Evolutionary conservation across 2,113 vertebrate genomes (phyloP), one percentile per base, ranked within the genome.

Genomic region (Pterocles burchelli): DNA sequence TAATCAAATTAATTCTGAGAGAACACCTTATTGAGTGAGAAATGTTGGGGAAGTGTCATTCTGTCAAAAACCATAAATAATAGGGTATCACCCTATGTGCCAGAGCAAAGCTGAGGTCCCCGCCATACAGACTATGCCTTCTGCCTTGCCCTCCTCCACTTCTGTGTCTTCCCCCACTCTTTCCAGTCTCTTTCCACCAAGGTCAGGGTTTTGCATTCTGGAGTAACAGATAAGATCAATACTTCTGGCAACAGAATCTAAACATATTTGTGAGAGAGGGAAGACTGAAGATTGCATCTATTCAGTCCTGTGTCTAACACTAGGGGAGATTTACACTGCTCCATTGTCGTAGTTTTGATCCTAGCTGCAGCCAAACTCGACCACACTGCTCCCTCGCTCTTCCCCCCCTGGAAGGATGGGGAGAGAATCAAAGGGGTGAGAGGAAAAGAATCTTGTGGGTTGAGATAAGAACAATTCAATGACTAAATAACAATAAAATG

Each of bases 1-100:
- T 95, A 87, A 76, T 49, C 31, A 89, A 81, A 90, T 49, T 36
- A 58, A 79, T 88, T 88, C 46, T 36, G 20, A 92, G 51, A 90
- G 19, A 63, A 33, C 29, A 78, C 14, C 26, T 88, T 90, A 70
- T 15, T 55, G 58, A 52, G 12, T 54, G 62, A 22, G 93, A 78
- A 95, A 65, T 21, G 1, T 22, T 26, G 9, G 10, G 20, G 22
- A 72, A 17, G 7, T 41, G 7, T 62, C 24, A 45, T 48, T 16
- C 26, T 71, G 10, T 46, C 36, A 57, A 74, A 59, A 43, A 2
- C 1, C 6, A 3, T 29, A 7, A 61, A 61, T 43, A 72, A 61
- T 19, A 9, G 7, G 1, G 1, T 12, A 29, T 18, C 19, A n/a
- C 10, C 25, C 29, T 11, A 2, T 9, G n/a, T 54, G 6, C 48